phyloP scores from a whole-genome alignment of 2,888 invertebrate genomes.

The Hydrotaea cyrtoneurina region DNA sequence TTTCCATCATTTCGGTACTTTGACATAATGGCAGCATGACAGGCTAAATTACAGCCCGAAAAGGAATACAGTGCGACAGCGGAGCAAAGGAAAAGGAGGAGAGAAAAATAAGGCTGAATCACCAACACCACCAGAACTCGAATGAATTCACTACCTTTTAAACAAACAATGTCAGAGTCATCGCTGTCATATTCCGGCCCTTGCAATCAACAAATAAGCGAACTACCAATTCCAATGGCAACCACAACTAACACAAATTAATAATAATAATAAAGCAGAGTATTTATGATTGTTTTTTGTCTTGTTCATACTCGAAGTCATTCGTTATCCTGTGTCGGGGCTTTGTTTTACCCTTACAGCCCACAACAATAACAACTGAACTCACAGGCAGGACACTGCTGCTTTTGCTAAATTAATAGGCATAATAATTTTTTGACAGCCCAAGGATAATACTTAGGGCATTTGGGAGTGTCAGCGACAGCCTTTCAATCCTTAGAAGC shows the following conservation, averaged over 20 bases:
- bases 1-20: constrained; percentile 70
- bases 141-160: constrained; percentile 11
- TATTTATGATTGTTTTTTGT: constrained; percentile 11
- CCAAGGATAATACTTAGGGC: constrained; percentile 76
- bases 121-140: constrained; percentile 46
- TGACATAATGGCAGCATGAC: constrained; percentile 80
- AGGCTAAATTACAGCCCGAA: constrained; percentile 80
- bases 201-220: not conserved
- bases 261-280: constrained; percentile 16
- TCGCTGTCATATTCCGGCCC: constrained; percentile 49
- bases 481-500: constrained; percentile 53
- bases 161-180: constrained; percentile 20
- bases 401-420: constrained; percentile 75
- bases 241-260: constrained; percentile 50
- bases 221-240: not conserved
- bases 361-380: not conserved
- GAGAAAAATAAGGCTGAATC: constrained; percentile 66
- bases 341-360: constrained; percentile 27
- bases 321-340: constrained; percentile 53
- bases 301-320: constrained; percentile 48
- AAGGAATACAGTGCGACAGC: constrained; percentile 72
- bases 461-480: constrained; percentile 67
- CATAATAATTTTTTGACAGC: constrained; percentile 80
- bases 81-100: constrained; percentile 11
- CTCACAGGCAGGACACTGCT: constrained; percentile 22